Evolutionary conservation across 2,113 vertebrate species (phyloP), one percentile per base, ranked within the genome.

Genomic region (Procavia capensis): DNA sequence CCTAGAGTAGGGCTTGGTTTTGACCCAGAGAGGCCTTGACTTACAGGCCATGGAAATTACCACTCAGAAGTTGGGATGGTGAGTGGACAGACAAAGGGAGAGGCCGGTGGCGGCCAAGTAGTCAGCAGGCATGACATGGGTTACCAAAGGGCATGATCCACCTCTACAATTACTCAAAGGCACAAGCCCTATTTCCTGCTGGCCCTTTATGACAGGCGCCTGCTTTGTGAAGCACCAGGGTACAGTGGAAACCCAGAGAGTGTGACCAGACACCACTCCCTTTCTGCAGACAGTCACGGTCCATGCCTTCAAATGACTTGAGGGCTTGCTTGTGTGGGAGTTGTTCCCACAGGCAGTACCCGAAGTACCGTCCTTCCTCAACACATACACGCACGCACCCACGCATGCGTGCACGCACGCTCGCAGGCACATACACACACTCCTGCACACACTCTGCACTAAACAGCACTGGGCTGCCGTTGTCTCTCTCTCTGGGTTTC

Each of bases 201-300:
- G 79, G 74, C 85, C n/a, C 79, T 95, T 95, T 95, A n/a, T n/a
- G 91, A 82, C 86, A 91, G 41, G 61, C 63, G 24, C 14, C 25
- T 1, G 20, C 13, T 54, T 96, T 92, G 70, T 86, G 85, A 94
- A 97, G 97, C 88, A 76, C 83, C 47, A 4, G 75, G 61, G 57
- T 50, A 76, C 63, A 84, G 74, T 95, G 75, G 86, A 96, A 93
- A 94, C 94, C 29, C 89, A 91, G 90, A 82, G 29, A 83, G 79
- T 29, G 27, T 93, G 94, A 96, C 83, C 80, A 90, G 94, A 94
- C 27, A 34, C 88, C 85, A 93, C 85, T 61, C 84, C 85, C 82
- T 80, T 82, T 66, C 41, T 87, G 88, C 84, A 80, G 85, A 95
- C 19, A 45, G 92, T 88, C 93, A 93, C 2, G 5, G 39, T 63